Conservation (phyloP, 1,140 invertebrate genomes). For the Chironomus tepperi region DNA sequence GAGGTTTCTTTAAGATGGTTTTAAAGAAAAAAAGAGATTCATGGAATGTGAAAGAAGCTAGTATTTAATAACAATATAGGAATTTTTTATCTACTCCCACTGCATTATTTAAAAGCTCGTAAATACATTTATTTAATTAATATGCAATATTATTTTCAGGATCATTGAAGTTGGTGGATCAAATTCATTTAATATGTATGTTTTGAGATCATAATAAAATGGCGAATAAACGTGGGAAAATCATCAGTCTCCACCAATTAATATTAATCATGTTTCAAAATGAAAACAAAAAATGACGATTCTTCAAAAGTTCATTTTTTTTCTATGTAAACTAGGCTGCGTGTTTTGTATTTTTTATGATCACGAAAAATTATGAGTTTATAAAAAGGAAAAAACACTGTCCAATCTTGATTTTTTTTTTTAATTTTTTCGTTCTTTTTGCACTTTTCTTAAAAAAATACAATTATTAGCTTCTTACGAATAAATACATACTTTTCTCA, state of each 20-base stretch:
- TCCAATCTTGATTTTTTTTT: not conserved
- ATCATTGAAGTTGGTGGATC: too few relatives aligned
- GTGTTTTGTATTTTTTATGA: too few relatives aligned
- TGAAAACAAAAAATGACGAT: too few relatives aligned
- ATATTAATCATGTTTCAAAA: too few relatives aligned
- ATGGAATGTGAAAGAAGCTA: not conserved
- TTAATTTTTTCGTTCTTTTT: not conserved
- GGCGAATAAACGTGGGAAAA: too few relatives aligned
- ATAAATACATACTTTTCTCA: slow-evolving; percentile 17
- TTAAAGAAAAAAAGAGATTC: not conserved
- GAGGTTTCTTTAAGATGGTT: not conserved
- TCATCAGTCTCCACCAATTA: too few relatives aligned
- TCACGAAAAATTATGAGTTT: not conserved
- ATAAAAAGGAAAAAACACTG: not conserved
- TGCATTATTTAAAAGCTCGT: slow-evolving; percentile 5
- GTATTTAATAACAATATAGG: not conserved
- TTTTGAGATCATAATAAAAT: too few relatives aligned
- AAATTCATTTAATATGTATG: too few relatives aligned
- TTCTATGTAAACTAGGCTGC: too few relatives aligned
- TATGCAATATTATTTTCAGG: too few relatives aligned
- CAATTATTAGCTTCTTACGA: slow-evolving; percentile 17
- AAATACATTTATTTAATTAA: slow-evolving; percentile 9
- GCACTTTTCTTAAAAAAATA: slow-evolving; percentile 20
- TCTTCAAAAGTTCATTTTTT: too few relatives aligned
- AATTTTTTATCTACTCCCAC: slow-evolving; percentile 12